A percentile compares a stretch with the other conserved stretches of the same genome.
phyloP scores from a whole-genome alignment of 2,888 invertebrate species.

The Epistrophe grossulariae region DNA sequence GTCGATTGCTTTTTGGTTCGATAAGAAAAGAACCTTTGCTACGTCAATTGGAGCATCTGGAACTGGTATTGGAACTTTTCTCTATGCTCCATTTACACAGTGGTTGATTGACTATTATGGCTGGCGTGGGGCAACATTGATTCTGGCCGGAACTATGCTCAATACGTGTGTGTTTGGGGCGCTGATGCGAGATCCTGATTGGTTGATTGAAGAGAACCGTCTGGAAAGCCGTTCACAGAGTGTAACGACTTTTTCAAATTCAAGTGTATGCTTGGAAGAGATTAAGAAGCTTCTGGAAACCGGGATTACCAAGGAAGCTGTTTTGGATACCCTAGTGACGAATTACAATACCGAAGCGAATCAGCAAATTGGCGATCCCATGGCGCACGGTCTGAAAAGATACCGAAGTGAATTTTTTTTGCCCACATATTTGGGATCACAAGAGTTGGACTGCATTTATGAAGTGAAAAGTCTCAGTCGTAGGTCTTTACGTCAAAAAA shows the following conservation, averaged over 20 bases:
- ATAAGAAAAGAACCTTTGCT: conserved; percentile 93
- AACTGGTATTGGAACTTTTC: conserved; percentile 94
- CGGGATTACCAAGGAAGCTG: conserved; percentile 85
- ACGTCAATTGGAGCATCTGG: conserved; percentile 95
- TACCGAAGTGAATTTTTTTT: conserved; percentile 83
- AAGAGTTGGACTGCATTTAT: conserved; percentile 81
- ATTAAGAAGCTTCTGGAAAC: conserved; percentile 89
- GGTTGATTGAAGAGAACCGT: conserved; percentile 85
- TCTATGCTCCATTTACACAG: conserved; percentile 94
- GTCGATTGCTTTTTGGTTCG: conserved; percentile 96
- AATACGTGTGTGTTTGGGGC: conserved; percentile 94
- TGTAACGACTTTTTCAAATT: conserved; percentile 83
- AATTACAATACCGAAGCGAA: conserved; percentile 84
- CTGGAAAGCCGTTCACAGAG: conserved; percentile 84
- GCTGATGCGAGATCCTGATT: conserved; percentile 94
- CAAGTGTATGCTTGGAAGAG: conserved; percentile 84
- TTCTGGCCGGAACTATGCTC: conserved; percentile 93
- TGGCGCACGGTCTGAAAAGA: conserved; percentile 79
- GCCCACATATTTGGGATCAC: conserved; percentile 82
- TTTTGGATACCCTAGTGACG: conserved; percentile 83
- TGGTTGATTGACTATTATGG: conserved; percentile 89
- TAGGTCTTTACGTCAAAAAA: conserved; percentile 81
- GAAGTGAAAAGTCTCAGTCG: conserved; percentile 82
- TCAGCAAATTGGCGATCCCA: conserved; percentile 82
- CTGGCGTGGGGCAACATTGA: conserved; percentile 93